Evolutionary conservation across 2,113 vertebrate species (phyloP).

Genomic region (Rutilus rutilus): DNA sequence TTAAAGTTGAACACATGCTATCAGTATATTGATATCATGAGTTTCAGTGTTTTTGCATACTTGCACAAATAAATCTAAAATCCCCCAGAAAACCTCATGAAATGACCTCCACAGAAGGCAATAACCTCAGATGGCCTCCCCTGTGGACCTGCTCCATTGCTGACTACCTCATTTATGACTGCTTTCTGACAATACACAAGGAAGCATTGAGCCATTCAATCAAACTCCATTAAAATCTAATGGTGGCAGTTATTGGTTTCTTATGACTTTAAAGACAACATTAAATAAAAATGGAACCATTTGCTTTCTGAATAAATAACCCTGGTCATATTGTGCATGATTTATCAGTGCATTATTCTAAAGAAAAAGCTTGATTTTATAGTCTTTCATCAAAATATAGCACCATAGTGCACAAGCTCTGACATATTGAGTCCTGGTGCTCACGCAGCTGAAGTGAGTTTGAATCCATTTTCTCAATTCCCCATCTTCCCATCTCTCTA

Average conservation of each 20-base stretch:
- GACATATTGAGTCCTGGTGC: not conserved
- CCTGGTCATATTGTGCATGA: not conserved
- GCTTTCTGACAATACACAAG: not conserved
- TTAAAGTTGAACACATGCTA: not conserved
- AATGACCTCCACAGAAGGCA: not conserved
- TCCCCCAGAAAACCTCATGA: not conserved
- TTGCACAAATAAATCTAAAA: not conserved
- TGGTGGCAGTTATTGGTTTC: constrained; percentile 11
- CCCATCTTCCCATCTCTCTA: not conserved
- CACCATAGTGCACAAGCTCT: not conserved
- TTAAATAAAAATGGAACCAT: not conserved
- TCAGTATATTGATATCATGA: not conserved
- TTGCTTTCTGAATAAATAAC: not conserved
- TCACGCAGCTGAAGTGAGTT: not conserved
- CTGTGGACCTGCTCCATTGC: not conserved
- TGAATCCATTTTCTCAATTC: not conserved
- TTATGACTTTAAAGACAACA: not conserved
- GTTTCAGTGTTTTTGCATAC: not conserved
- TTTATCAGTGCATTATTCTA: not conserved
- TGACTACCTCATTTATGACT: not conserved
- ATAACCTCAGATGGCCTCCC: not conserved
- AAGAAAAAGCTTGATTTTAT: not conserved
- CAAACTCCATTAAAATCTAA: constrained; percentile 31
- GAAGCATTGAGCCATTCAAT: not conserved
- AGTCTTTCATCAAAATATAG: not conserved